Evolutionary conservation across 2,888 invertebrate species (phyloP), one percentile per base, ranked within the genome.

Genomic region (Hydraecia micacea): DNA sequence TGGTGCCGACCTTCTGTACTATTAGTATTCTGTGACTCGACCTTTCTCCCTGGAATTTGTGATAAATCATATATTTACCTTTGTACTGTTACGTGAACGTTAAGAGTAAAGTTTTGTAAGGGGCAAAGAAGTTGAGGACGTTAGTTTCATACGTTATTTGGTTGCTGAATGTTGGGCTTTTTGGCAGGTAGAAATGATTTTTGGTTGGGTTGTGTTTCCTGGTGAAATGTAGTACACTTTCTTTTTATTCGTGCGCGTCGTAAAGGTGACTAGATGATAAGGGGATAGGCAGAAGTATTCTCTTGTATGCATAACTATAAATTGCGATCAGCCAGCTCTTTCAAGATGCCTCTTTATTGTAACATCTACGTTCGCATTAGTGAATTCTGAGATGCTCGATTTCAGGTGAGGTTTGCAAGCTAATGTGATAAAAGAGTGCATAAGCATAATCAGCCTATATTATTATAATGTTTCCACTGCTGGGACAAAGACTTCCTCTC

Each of bases 1-100:
- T 28, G 25, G 6, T 28, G 4, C 0, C 0, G 39, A 21, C 11
- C 32, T 78, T 52, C 74, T 81, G 25, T 46, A 5, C 32, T 52
- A 28, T 62, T 32, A 36, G 21, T 36, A 36, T 28, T 63, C 52
- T 42, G 49, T 73, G 18, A 9, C 18, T 28, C 5, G 8, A 8
- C 4, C 3, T 25, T 25, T 63, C 70, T 39, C 66, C 15, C 25
- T 63, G 15, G 71, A 73, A 52, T 72, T 83, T 72, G 73, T 74
- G 58, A 75, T 75, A 79, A 84, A 84, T 84, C 70, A 79, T 75
- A 79, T 75, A 72, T 87, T 86, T 87, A 87, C 73, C 67, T 76
- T 81, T 75, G 81, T 80, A 69, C 63, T 69, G 74, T 69, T 67
- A 58, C 39, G 69, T 68, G 49, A 58, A 32, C 46, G 52, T 55